A percentile compares a stretch with the other conserved stretches of the same genome.
Evolutionary conservation across 2,113 vertebrate genomes (phyloP).

Genomic region (Solea senegalensis): DNA sequence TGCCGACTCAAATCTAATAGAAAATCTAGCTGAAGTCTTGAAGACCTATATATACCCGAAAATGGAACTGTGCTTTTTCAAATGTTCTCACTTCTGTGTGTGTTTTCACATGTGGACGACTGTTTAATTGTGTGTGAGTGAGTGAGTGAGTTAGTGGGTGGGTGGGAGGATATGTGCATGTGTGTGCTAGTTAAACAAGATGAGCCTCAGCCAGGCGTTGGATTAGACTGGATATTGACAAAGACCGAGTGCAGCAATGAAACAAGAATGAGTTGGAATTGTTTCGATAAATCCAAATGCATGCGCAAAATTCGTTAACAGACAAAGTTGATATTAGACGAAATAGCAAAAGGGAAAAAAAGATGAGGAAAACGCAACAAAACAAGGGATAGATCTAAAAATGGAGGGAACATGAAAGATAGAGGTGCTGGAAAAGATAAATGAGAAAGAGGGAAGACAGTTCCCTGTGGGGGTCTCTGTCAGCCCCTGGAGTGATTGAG

Average conservation of each 20-base stretch:
- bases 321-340: constrained; percentile 37
- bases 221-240: constrained; percentile 55
- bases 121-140: constrained; percentile 25
- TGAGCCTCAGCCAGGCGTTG: constrained; percentile 32
- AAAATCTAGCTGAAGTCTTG: constrained; percentile 48
- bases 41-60: constrained; percentile 43
- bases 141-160: constrained; percentile 20
- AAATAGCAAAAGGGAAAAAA: constrained; percentile 4
- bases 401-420: constrained; percentile 44
- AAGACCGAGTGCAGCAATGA: constrained; percentile 38
- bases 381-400: constrained; percentile 39
- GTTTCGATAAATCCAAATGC: constrained; percentile 35
- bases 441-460: constrained; percentile 53
- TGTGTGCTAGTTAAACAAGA: constrained; percentile 38
- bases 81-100: constrained; percentile 18
- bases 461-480: constrained; percentile 62
- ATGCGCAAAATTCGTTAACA: constrained; percentile 20
- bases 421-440: constrained; percentile 47
- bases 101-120: constrained; percentile 15
- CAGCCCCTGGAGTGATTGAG: constrained; percentile 65
- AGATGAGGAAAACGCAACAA: not conserved
- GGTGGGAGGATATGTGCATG: constrained; percentile 16
- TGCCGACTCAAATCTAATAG: constrained; percentile 57
- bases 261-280: constrained; percentile 29
- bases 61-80: constrained; percentile 33